A percentile compares a stretch with the other conserved stretches of the same genome.
phyloP scores from a whole-genome alignment of 2,888 invertebrate species.

The Cancer borealis region DNA sequence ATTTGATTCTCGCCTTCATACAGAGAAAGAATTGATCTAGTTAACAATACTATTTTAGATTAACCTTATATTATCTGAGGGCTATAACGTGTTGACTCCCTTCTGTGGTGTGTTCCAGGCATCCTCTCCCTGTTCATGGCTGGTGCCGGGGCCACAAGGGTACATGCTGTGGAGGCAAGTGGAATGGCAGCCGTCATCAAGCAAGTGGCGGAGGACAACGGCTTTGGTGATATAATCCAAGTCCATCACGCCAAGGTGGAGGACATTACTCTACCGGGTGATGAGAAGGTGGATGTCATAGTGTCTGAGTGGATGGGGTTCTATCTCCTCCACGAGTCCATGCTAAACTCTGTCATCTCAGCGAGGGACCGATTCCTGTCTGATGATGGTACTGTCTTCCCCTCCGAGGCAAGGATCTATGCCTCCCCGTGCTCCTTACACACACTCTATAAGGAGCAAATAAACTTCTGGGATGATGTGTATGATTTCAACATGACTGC shows the following conservation, averaged over 20 bases:
- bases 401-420: constrained; percentile 86
- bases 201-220: constrained; percentile 87
- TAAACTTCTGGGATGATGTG: constrained; percentile 88
- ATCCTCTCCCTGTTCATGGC: constrained; percentile 94
- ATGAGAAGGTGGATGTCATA: constrained; percentile 90
- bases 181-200: constrained; percentile 85
- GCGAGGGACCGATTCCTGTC: constrained; percentile 85
- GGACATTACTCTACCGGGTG: constrained; percentile 85
- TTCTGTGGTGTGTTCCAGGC: constrained; percentile 80
- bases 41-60: too few species aligned
- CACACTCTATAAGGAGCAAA: constrained; percentile 78
- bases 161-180: constrained; percentile 92
- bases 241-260: constrained; percentile 89
- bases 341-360: constrained; percentile 92
- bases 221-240: constrained; percentile 84
- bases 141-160: constrained; percentile 92
- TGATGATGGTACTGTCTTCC: constrained; percentile 86
- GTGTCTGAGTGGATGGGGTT: constrained; percentile 99
- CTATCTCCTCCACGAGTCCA: constrained; percentile 95
- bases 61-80: background rate
- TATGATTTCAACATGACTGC: constrained; percentile 89
- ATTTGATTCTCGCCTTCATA: background rate
- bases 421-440: constrained; percentile 83
- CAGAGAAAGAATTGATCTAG: background rate
- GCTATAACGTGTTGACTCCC: background rate